Evolutionary conservation across 2,797 vertebrate species (phyloP), one percentile per base, ranked within the genome.

Genomic region (Cottoperca gobio): DNA sequence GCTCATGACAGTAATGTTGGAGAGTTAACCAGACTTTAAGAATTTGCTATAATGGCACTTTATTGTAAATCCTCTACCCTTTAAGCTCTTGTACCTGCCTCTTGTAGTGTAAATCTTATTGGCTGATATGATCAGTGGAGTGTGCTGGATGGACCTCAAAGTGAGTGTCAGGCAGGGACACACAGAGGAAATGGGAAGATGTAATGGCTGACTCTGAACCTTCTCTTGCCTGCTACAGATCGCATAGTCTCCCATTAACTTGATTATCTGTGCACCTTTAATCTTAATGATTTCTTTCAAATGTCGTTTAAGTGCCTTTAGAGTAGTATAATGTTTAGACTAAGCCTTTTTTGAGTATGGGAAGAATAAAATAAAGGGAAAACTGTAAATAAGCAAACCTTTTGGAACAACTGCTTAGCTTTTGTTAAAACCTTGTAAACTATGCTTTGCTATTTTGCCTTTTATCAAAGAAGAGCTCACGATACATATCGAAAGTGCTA

Each of bases 291-390:
- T 81, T 83, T 76, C 70, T 86, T 88, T 88, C 82, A 76, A 83
- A 73, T 92, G 93, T 95, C 88, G 92, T 92, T 92, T 94, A 97
- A 98, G 97, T 98, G 97, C 97, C 97, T 98, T 97, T 95, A 95
- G 95, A 86, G 78, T 93, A 92, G 82, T 91, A 85, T 69, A 87
- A 64, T 70, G 77, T 83, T 58, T 88, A 88, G 83, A 89, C 66
- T 54, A 83, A 80, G 85, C 87, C 84, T 88, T 87, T n/a, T 91
- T 82, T 83, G 39, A 79, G 43, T 71, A 58, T 83, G 49, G 71
- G 50, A 84, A 76, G n/a, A 46, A 76, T 52, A 82, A 79, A 53
- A 73, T 50, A 81, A 91, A 91, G 80, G 82, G 79, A 87, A 90
- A 82, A 73, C 31, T 78, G 64, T 76, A 73, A 71, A 84, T 67